Evolutionary conservation across 2,888 invertebrate genomes (phyloP).

Genomic region (Esperia sulphurella): DNA sequence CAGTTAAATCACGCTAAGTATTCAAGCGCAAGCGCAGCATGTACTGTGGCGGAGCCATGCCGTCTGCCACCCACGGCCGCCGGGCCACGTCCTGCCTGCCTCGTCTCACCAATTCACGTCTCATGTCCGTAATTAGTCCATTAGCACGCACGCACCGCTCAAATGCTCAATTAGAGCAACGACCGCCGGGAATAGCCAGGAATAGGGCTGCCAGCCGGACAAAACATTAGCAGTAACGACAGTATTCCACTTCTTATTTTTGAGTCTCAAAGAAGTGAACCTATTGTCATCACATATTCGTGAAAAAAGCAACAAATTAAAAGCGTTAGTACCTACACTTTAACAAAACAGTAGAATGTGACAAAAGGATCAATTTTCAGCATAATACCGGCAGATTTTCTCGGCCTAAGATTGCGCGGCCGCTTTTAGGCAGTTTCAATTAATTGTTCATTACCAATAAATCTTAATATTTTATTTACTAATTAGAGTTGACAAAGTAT

Average conservation of each 20-base stretch:
- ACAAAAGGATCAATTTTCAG: too few relatives aligned
- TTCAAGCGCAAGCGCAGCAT: conserved; percentile 22
- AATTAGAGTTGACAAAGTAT: too few relatives aligned
- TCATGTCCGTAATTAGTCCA: conserved; percentile 73
- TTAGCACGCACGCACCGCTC: conserved; percentile 75
- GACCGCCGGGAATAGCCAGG: conserved; percentile 10
- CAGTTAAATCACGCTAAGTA: conserved; percentile 24
- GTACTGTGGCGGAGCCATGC: conserved; percentile 59
- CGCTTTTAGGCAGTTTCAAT: too few relatives aligned
- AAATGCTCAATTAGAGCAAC: conserved; percentile 71
- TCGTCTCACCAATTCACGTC: conserved; percentile 73
- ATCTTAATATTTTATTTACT: too few relatives aligned
- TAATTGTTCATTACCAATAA: too few relatives aligned
- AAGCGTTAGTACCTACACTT: too few relatives aligned
- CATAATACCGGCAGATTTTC: too few relatives aligned
- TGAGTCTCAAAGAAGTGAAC: too few relatives aligned
- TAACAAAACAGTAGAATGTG: too few relatives aligned
- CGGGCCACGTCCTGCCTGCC: conserved; percentile 58
- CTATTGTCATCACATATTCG: too few relatives aligned
- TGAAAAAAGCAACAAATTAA: too few relatives aligned
- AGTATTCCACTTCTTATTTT: not conserved
- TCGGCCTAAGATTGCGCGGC: too few relatives aligned
- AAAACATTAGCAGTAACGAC: not conserved
- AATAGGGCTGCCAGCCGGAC: not conserved
- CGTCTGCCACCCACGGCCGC: conserved; percentile 72